Conservation (phyloP, 2,888 invertebrate species). For the Nowickia ferox region DNA sequence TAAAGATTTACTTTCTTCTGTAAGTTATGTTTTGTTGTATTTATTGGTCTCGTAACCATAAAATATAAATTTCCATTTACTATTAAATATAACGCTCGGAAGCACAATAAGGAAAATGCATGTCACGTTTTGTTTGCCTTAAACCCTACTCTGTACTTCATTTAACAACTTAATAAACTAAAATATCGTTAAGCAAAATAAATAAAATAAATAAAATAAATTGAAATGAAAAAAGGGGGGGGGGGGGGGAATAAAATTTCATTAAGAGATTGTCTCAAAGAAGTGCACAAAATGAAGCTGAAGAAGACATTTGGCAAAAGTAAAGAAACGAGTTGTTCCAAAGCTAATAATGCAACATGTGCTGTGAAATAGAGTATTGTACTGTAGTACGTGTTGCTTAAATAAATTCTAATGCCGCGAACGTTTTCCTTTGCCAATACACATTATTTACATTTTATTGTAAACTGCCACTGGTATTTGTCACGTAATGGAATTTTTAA, state of each 20-base stretch:
- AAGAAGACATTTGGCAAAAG: slow-evolving; percentile 34
- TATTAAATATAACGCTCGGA: slow-evolving; percentile 5
- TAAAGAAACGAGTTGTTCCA: slow-evolving; percentile 5
- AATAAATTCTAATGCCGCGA: slow-evolving; percentile 26
- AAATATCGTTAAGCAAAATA: slow-evolving; percentile 30
- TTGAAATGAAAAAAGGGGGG: slow-evolving; percentile 9
- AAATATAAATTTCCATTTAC: slow-evolving; percentile 42
- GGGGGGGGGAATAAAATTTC: slow-evolving; percentile 12
- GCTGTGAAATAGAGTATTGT: not conserved
- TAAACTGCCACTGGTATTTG: slow-evolving; percentile 74
- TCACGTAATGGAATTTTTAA: slow-evolving; percentile 82
- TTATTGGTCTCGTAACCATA: slow-evolving; percentile 16
- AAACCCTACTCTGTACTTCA: slow-evolving; percentile 61
- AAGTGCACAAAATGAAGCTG: not conserved
- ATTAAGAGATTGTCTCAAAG: slow-evolving; percentile 43
- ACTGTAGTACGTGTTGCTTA: slow-evolving; percentile 67
- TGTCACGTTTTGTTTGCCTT: slow-evolving; percentile 64
- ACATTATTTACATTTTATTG: slow-evolving; percentile 47
- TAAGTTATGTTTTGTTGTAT: slow-evolving; percentile 2
- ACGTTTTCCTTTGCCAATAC: slow-evolving; percentile 18
- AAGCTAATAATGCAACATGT: slow-evolving; percentile 38
- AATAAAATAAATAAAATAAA: slow-evolving; percentile 35
- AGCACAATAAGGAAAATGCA: slow-evolving; percentile 42
- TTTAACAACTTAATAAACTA: slow-evolving; percentile 68
- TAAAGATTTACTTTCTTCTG: not conserved